Base-by-base conservation (phyloP, 2,888 invertebrate genomes). In the Ditula angustiorana region DNA sequence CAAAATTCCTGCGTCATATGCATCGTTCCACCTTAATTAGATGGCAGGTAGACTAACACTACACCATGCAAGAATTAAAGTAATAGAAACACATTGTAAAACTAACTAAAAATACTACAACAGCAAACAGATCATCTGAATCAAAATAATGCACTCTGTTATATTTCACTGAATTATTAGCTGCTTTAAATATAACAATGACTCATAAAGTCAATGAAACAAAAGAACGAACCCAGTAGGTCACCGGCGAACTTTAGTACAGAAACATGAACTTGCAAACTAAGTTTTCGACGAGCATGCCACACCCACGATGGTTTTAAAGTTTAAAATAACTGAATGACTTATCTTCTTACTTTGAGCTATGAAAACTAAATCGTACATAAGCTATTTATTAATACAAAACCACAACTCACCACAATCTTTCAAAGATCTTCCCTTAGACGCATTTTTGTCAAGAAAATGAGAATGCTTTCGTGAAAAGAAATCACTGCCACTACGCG, bases 341-440 rank as follows among this genome's bases (percentile, higher is more conserved):
- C n/a, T n/a, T 16, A 37, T 37, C 5, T 37, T 13, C 35, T 37
- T 7, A 37, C 7, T 37, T 19, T 10, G 10, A 41, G 8, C 2
- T 7, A 19, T 3, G 7, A 3, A 19, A 41, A 19, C 8, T 19
- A 19, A 41, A 41, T 10, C 2, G 5, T 10, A 16, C 3, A 41
- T 41, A 19, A 1, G n/a, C n/a, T n/a, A n/a, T n/a, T n/a, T n/a
- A 30, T 3, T 41, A 1, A 19, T 10, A 41, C 19, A 46, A 8
- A 4, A 35, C 5, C 13, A 21, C 5, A 52, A 85, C 90, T 88
- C 72, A 94, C 94, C 93, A 94, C 94, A 94, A 79, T 92, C 89
- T 79, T 85, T 80, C 65, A 86, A 83, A 37, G 93, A 92, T 72
- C 94, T 85, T 68, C 94, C 93, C 64, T 8, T 53, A 16, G 28